Percentiles rank a stretch among this genome's conserved stretches.
phyloP scores from a whole-genome alignment of 1,140 invertebrate genomes.

The Diorhabda elongata region DNA sequence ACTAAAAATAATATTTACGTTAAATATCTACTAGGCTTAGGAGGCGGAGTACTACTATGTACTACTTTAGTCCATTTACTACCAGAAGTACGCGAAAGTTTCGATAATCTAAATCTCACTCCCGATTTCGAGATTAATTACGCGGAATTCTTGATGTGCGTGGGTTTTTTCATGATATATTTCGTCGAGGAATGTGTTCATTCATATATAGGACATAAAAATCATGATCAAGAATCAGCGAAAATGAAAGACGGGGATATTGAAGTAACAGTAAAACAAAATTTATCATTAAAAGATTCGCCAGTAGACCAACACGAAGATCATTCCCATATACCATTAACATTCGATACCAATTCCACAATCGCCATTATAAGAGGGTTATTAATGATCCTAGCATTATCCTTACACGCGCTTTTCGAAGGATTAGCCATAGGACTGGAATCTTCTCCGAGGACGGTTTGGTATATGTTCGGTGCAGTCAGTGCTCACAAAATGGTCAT shows the following conservation, averaged over 20 bases:
- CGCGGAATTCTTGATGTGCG: constrained; percentile 68
- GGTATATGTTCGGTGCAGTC: constrained; percentile 55
- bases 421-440: constrained; percentile 85
- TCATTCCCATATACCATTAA: constrained; percentile 46
- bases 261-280: constrained; percentile 25
- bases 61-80: constrained; percentile 88
- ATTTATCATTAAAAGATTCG: constrained; percentile 29
- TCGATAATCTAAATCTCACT: constrained; percentile 55
- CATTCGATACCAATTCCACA: constrained; percentile 46
- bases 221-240: constrained; percentile 35
- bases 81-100: constrained; percentile 77
- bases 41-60: constrained; percentile 84
- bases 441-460: constrained; percentile 61
- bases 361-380: constrained; percentile 67
- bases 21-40: constrained; percentile 73
- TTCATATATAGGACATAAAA: constrained; percentile 55
- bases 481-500: constrained; percentile 59
- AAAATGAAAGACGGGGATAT: not conserved
- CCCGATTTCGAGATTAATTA: constrained; percentile 58
- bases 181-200: constrained; percentile 84
- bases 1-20: constrained; percentile 50
- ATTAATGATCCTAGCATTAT: constrained; percentile 79
- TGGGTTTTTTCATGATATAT: constrained; percentile 81
- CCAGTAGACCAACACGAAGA: constrained; percentile 30
- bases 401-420: constrained; percentile 89